Evolutionary conservation across 2,888 invertebrate genomes (phyloP), one percentile per base, ranked within the genome.

Genomic region (Diploptera punctata): DNA sequence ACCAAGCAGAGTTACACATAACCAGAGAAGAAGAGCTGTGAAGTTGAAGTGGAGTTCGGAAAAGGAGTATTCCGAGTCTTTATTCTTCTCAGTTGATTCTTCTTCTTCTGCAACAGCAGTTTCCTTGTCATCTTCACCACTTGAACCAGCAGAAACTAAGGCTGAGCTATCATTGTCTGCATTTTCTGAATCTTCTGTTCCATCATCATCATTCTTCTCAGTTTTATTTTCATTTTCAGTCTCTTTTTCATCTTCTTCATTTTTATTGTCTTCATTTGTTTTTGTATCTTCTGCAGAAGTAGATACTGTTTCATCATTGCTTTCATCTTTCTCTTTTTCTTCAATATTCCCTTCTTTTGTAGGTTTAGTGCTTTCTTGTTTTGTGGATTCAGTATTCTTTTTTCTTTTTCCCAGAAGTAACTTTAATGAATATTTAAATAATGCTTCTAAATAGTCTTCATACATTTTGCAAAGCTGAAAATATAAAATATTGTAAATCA

Each of bases 381-480:
- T 52, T 29, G 44, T 71, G 7, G 57, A 29, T 16, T 13, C 18
- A 24, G 13, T 16, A 13, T 16, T 57, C 31, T 57, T 57, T 18
- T 57, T 57, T 9, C 44, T 60, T 73, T 74, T 77, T 67, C 69
- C 54, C 65, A 52, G 18, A 3, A 73, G 26, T 9, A 71, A 31
- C 7, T 65, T 26, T 10, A 73, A 16, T 24, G 74, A 70, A 62
- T 18, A 60, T 78, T 71, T 82, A 82, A 43, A 86, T 81, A 29
- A 84, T 83, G 89, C 89, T 81, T 93, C 91, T 65, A 93, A 82
- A 79, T 90, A 91, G 78, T 92, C 91, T 82, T 93, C 92, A 62
- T 91, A 92, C 87, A 91, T 89, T 83, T 88, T 90, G 4, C 90
- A 91, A 16, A 94, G 81, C 89, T 92, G 83, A 31, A 87, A 79